Evolutionary conservation across 2,888 invertebrate species (phyloP).

Genomic region (Andrena marginata): DNA sequence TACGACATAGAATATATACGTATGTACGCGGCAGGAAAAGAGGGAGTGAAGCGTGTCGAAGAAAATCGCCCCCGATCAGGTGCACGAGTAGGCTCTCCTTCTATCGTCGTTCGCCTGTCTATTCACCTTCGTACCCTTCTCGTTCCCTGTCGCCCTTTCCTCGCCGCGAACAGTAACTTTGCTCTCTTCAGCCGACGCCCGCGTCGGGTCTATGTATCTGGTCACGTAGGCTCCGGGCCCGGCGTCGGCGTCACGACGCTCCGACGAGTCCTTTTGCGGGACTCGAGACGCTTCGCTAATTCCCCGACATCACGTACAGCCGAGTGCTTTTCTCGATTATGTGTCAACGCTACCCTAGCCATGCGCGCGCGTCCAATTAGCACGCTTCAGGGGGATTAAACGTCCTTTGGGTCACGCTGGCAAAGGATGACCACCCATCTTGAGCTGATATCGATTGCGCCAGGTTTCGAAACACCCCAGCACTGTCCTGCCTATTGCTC

Average conservation of each 20-base stretch:
- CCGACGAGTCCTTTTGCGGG: conserved; percentile 53
- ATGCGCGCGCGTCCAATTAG: conserved; percentile 4
- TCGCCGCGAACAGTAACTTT: not conserved
- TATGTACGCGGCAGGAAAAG: not conserved
- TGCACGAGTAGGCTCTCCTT: not conserved
- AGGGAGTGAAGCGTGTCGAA: not conserved
- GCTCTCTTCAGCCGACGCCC: conserved; percentile 6
- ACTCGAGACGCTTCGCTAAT: conserved; percentile 60
- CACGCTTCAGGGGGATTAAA: conserved; percentile 1
- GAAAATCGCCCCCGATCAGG: not conserved
- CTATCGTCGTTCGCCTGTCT: not conserved
- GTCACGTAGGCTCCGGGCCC: conserved; percentile 40
- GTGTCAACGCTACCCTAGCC: conserved; percentile 21
- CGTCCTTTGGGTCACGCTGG: not conserved
- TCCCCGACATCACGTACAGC: conserved; percentile 54
- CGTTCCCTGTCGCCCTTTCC: not conserved
- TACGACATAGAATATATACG: not conserved
- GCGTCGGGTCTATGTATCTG: conserved; percentile 16
- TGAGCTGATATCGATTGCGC: too few species aligned
- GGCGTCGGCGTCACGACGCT: conserved; percentile 44
- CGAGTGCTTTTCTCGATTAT: conserved; percentile 48
- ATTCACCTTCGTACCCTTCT: not conserved
- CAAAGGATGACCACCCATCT: not conserved
- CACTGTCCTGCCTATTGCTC: too few species aligned
- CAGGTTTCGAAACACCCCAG: not conserved